Conservation (phyloP, 2,888 invertebrate genomes). For the Scelioninae gen. 1 region DNA sequence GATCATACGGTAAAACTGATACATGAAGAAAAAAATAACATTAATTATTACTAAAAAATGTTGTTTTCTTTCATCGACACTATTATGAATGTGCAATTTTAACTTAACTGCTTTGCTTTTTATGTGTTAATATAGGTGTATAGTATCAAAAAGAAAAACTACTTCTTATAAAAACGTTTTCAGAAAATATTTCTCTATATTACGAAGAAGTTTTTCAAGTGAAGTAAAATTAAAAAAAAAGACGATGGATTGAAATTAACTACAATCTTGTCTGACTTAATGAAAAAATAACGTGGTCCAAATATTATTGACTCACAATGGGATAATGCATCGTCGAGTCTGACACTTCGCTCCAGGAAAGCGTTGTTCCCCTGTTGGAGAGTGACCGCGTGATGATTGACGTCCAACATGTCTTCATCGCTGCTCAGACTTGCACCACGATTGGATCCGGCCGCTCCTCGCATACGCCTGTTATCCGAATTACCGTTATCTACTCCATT, state of each 20-base stretch:
- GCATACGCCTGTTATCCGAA: constrained; percentile 79
- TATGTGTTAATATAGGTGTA: no score
- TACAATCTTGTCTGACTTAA: constrained; percentile 24
- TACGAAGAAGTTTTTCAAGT: no score
- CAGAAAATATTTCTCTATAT: no score
- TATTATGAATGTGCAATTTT: no score
- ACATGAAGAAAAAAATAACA: no score
- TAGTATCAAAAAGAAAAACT: no score
- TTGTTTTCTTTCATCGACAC: no score
- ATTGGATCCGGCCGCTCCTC: constrained; percentile 75
- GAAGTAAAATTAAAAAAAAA: no score
- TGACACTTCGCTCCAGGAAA: constrained; percentile 80
- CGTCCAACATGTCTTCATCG: constrained; percentile 83
- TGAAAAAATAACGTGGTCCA: constrained; percentile 30
- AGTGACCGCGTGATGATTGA: constrained; percentile 78
- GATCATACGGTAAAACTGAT: no score
- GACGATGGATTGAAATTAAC: neutral
- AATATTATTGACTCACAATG: constrained; percentile 78
- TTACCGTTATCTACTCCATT: constrained; percentile 79
- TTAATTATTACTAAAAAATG: no score
- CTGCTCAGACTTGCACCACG: constrained; percentile 80
- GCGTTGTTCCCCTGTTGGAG: constrained; percentile 80
- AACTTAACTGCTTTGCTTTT: no score
- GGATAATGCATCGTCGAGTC: constrained; percentile 82
- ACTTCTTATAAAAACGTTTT: no score